These are phyloP conservation scores for Laodelphax striatellus DNA, from an alignment of 1,140 invertebrate species.

Conservation along the genomic window DNA sequence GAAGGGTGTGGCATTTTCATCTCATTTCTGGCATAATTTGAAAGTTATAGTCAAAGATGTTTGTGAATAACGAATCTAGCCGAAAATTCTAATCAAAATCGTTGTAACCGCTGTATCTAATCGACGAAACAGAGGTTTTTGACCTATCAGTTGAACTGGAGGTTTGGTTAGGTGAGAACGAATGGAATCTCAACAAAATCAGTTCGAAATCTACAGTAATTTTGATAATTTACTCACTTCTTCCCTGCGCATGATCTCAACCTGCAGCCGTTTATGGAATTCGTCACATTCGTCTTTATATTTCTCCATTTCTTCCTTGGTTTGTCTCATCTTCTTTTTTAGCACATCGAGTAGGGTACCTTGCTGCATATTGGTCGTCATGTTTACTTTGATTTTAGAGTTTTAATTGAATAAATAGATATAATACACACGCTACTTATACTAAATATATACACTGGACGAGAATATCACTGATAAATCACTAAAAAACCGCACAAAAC, in stretches of 20 bases:
- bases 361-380: slow-evolving; percentile 76
- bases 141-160: no score
- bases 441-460: no score
- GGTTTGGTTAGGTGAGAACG: no score
- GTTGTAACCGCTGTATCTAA: no score
- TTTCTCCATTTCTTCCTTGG: slow-evolving; percentile 95
- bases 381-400: slow-evolving; percentile 34
- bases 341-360: slow-evolving; percentile 86
- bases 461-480: background rate
- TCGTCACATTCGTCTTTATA: slow-evolving; percentile 94
- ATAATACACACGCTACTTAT: slow-evolving; percentile 1
- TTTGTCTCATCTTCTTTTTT: slow-evolving; percentile 98
- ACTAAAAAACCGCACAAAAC: background rate
- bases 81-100: no score
- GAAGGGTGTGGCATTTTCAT: no score
- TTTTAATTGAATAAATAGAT: slow-evolving; percentile 8
- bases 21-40: no score
- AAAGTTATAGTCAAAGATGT: no score
- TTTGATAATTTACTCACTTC: slow-evolving; percentile 61
- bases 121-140: no score
- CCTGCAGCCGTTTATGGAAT: slow-evolving; percentile 77
- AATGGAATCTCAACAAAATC: no score
- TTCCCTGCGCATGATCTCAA: slow-evolving; percentile 83
- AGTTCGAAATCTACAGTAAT: no score
- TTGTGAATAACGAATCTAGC: no score